A percentile compares a stretch with the other conserved stretches of the same genome.
phyloP scores from a whole-genome alignment of 2,797 vertebrate genomes.

The Phrynocephalus vlangalii region DNA sequence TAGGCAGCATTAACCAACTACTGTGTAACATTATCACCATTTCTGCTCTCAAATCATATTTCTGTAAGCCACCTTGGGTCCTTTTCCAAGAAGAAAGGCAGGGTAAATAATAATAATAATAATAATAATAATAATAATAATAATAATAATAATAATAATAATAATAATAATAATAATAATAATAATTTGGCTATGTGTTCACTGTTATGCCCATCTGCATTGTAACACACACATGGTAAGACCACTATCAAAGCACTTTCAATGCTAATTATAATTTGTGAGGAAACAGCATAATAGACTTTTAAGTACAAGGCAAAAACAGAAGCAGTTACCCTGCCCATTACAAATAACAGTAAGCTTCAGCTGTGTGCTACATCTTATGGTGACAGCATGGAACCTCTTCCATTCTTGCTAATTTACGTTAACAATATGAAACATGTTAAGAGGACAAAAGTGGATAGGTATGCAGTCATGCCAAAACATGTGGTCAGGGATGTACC shows the following conservation, averaged over 20 bases:
- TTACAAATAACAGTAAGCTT: background rate
- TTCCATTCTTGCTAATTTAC: background rate
- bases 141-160: too few relatives aligned
- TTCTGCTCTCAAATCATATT: background rate
- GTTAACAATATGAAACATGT: too few relatives aligned
- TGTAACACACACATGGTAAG: background rate
- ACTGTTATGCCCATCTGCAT: background rate
- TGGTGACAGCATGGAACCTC: background rate
- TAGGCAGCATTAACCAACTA: background rate
- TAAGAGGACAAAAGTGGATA: too few relatives aligned
- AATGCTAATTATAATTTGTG: background rate
- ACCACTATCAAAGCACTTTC: background rate
- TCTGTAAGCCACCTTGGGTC: too few relatives aligned
- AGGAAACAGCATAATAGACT: background rate
- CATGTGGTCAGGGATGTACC: too few relatives aligned
- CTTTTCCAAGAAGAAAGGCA: too few relatives aligned
- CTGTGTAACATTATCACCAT: background rate
- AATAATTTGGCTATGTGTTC: background rate
- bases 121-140: too few relatives aligned
- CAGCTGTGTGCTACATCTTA: background rate
- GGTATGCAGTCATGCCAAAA: too few relatives aligned
- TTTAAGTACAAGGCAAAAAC: background rate
- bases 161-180: too few relatives aligned
- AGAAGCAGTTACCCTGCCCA: background rate
- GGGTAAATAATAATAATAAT: too few relatives aligned